A percentile compares a stretch with the other conserved stretches of the same genome.
phyloP scores from a whole-genome alignment of 2,113 vertebrate species.

The Xerus inauris region DNA sequence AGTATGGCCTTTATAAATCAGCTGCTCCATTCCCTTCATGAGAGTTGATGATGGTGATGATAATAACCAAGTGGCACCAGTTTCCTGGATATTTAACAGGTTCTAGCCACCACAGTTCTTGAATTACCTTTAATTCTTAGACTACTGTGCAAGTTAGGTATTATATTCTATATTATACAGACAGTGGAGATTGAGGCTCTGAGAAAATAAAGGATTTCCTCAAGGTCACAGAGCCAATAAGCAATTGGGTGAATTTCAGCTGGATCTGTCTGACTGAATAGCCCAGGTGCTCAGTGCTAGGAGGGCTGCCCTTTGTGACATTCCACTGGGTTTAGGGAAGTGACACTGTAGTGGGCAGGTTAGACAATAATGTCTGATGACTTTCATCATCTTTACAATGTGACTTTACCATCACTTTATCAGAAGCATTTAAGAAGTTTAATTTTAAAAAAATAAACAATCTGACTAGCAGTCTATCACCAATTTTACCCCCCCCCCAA shows the following conservation, averaged over 20 bases:
- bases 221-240: background rate
- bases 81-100: background rate
- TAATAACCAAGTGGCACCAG: too few relatives aligned
- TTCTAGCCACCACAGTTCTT: background rate
- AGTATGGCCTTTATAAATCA: background rate
- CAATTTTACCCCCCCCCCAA: background rate
- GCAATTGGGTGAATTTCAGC: background rate
- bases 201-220: background rate
- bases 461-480: background rate
- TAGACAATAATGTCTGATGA: background rate
- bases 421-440: background rate
- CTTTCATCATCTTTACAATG: background rate
- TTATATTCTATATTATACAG: background rate
- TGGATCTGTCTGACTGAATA: background rate
- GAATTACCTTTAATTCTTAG: background rate
- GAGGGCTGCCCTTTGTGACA: background rate
- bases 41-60: rapidly evolving
- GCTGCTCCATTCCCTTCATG: background rate
- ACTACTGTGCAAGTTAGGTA: background rate
- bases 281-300: background rate
- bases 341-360: background rate
- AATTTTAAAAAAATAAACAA: background rate
- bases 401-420: background rate
- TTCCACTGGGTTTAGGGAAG: background rate
- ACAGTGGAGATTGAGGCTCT: background rate